Evolutionary conservation across 2,113 vertebrate species (phyloP).

Genomic region (Eulemur macaco): DNA sequence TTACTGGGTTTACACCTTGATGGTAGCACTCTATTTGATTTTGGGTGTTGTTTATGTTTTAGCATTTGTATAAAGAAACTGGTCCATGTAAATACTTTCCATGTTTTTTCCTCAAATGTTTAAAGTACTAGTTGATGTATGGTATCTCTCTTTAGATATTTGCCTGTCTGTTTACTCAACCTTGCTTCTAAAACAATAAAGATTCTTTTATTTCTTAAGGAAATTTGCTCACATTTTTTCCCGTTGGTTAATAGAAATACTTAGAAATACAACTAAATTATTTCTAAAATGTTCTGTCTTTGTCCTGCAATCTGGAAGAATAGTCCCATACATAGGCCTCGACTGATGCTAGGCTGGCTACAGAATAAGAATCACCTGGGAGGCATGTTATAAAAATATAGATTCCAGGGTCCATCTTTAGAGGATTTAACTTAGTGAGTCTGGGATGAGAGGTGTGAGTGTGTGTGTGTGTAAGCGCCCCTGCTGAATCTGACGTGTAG

Average conservation of each 20-base stretch:
- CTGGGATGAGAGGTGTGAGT: accelerated
- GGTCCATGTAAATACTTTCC: conserved; percentile 76
- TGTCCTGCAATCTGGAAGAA: conserved; percentile 2
- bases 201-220: conserved; percentile 85
- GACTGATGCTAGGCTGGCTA: not conserved
- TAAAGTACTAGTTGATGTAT: conserved; percentile 81
- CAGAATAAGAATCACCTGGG: conserved; percentile 33
- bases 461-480: not conserved
- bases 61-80: conserved; percentile 75
- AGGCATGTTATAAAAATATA: not conserved
- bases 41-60: conserved; percentile 51
- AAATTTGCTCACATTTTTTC: conserved; percentile 83
- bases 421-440: not conserved
- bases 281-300: conserved; percentile 39
- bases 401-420: not conserved
- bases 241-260: conserved; percentile 51
- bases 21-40: conserved; percentile 48
- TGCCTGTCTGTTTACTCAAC: conserved; percentile 81
- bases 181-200: conserved; percentile 86
- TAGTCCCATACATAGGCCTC: not conserved
- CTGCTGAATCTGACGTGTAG: not conserved
- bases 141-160: conserved; percentile 81
- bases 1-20: conserved; percentile 22
- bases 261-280: conserved; percentile 46
- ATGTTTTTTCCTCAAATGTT: conserved; percentile 78